A percentile compares a stretch with the other conserved stretches of the same genome.
phyloP scores from a whole-genome alignment of 1,140 invertebrate species.

The Laupala kohalensis region DNA sequence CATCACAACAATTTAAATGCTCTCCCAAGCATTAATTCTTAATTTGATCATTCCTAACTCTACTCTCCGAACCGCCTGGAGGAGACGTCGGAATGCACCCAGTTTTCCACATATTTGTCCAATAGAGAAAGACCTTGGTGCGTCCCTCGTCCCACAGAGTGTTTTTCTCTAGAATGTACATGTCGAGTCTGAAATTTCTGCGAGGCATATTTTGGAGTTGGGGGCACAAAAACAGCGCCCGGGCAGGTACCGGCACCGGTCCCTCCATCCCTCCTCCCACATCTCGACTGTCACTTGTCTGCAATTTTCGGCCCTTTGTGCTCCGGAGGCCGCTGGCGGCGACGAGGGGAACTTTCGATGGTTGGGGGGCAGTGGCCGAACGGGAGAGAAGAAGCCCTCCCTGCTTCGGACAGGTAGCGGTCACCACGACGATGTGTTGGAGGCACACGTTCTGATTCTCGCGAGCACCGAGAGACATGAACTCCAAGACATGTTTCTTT shows the following conservation, averaged over 20 bases:
- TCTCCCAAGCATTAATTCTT: background rate
- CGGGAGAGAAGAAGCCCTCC: too few relatives aligned
- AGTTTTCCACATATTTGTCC: background rate
- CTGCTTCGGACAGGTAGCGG: too few relatives aligned
- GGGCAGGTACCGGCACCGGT: background rate
- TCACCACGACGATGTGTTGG: too few relatives aligned
- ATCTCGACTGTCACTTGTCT: background rate
- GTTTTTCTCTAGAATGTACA: background rate
- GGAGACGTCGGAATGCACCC: background rate
- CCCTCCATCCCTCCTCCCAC: background rate
- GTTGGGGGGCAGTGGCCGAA: too few relatives aligned
- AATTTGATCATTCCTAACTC: background rate
- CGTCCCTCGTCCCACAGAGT: background rate
- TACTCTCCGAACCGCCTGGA: background rate
- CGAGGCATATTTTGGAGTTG: background rate
- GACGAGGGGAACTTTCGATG: background rate
- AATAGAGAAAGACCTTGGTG: background rate
- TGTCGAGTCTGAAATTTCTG: background rate
- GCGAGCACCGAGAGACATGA: too few relatives aligned
- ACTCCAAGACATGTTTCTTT: too few relatives aligned
- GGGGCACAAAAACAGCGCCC: background rate
- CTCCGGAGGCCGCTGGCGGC: too few relatives aligned
- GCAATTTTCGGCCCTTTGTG: background rate
- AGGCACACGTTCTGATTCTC: too few relatives aligned
- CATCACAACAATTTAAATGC: background rate